Percentiles rank a stretch among this genome's conserved stretches.
Conservation (phyloP, 2,888 invertebrate genomes). For the Cordilura impudica region DNA sequence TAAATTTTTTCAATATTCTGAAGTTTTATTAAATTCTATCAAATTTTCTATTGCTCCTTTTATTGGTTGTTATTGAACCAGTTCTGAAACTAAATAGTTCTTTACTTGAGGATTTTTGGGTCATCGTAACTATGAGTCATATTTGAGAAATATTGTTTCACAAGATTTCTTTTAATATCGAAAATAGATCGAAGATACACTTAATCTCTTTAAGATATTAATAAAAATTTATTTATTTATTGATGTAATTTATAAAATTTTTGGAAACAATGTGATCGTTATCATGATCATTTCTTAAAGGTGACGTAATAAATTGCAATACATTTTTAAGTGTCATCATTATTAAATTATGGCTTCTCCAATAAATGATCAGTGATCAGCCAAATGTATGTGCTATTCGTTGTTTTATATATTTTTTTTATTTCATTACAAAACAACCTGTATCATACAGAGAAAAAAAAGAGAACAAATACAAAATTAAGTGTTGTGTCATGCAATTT, state of each 20-base stretch:
- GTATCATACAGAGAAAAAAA: constrained; percentile 49
- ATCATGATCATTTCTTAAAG: constrained; percentile 48
- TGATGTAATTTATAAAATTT: constrained; percentile 17
- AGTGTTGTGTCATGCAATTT: constrained; percentile 64
- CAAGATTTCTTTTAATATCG: too few species aligned
- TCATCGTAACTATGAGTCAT: too few species aligned
- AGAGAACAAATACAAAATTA: constrained; percentile 62
- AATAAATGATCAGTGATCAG: constrained; percentile 52
- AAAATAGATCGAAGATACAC: too few species aligned
- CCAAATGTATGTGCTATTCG: constrained; percentile 34
- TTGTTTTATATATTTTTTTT: constrained; percentile 2
- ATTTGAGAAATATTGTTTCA: too few species aligned
- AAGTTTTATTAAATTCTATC: too few species aligned
- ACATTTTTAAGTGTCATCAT: constrained; percentile 62
- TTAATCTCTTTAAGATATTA: too few species aligned
- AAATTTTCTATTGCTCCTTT: too few species aligned
- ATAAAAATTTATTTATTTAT: too few species aligned
- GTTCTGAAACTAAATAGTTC: too few species aligned
- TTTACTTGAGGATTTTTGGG: too few species aligned
- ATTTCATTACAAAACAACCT: constrained; percentile 47
- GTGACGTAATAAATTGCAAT: constrained; percentile 62
- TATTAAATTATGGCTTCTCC: constrained; percentile 57
- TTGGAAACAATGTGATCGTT: constrained; percentile 45
- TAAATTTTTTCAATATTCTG: too few species aligned
- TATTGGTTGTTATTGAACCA: too few species aligned